Conservation (phyloP, 2,113 vertebrate genomes). For the Siphamia tubifer region DNA sequence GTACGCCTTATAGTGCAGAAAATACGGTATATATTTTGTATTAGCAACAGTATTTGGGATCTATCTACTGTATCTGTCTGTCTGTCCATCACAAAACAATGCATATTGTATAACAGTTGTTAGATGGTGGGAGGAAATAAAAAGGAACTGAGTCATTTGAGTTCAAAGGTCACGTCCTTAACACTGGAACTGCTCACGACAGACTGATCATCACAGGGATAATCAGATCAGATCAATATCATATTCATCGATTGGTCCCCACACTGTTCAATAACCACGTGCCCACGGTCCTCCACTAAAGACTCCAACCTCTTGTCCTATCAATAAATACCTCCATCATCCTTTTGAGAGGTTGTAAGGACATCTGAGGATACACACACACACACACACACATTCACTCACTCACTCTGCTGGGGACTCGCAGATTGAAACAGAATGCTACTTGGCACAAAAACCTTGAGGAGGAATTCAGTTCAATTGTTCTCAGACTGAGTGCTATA, state of each 20-base stretch:
- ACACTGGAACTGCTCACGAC: too few species aligned
- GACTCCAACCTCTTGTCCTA: neutral
- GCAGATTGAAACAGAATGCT: constrained; percentile 30
- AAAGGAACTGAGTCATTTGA: too few species aligned
- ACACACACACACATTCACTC: neutral
- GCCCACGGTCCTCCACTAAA: neutral
- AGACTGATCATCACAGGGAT: too few species aligned
- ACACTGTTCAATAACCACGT: neutral
- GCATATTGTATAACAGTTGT: too few species aligned
- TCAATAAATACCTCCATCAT: constrained; percentile 24
- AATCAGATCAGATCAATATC: neutral
- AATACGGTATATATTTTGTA: too few species aligned
- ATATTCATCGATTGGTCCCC: neutral
- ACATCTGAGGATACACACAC: constrained; percentile 4
- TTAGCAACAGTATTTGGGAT: too few species aligned
- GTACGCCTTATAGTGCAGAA: too few species aligned
- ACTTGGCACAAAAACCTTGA: constrained; percentile 29
- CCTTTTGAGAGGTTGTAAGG: constrained; percentile 7
- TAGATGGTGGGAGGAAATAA: too few species aligned
- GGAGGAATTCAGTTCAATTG: constrained; percentile 46
- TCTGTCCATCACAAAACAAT: too few species aligned
- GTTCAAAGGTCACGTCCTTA: too few species aligned
- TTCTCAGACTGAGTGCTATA: constrained; percentile 35
- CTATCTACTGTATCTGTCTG: too few species aligned
- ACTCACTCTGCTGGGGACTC: neutral